Evolutionary conservation across 2,113 vertebrate genomes (phyloP), one percentile per base, ranked within the genome.

Genomic region (Indicator indicator): DNA sequence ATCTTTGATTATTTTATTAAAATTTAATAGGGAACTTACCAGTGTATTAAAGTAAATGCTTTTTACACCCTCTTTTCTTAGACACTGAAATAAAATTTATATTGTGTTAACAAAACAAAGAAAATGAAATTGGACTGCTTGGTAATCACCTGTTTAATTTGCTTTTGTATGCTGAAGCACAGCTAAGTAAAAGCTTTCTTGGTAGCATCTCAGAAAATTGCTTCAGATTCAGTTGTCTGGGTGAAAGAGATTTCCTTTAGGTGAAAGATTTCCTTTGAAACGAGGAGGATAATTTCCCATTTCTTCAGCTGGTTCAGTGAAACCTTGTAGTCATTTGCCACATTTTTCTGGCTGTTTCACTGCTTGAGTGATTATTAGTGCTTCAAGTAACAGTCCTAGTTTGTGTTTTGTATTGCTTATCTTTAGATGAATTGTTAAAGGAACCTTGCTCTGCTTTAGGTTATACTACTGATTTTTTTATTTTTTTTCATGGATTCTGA

Each of bases 361-460:
- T 75, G 17, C 12, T 74, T 30, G 13, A 56, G 33, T n/a, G 38
- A 33, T 23, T 62, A 5, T 55, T 46, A 24, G n/a, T 48, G 26
- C 56, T 84, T 78, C 26, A 82, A 48, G 32, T 92, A 36, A 42
- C 12, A 44, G 20, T 60, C 14, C 16, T 71, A 13, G 27, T 32
- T 89, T 65, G 26, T 48, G 6, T 11, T 72, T 60, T 68, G 5
- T 60, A 42, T 64, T 88, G 83, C 16, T 40, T 79, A 15, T 56
- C 6, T 79, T 88, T 76, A 58, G 73, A 54, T 23, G 5, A 42
- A 8, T 89, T 78, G 11, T 11, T 78, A 6, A 65, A 76, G 30
- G 68, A 36, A 6, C 0, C 1, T 0, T 6, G 19, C 16, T 6
- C 3, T 80, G 9, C 5, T 62, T 86, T 74, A 72, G 12, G 9